Conservation (phyloP, 1,140 invertebrate genomes). For the Zaprionus tsacasi region DNA sequence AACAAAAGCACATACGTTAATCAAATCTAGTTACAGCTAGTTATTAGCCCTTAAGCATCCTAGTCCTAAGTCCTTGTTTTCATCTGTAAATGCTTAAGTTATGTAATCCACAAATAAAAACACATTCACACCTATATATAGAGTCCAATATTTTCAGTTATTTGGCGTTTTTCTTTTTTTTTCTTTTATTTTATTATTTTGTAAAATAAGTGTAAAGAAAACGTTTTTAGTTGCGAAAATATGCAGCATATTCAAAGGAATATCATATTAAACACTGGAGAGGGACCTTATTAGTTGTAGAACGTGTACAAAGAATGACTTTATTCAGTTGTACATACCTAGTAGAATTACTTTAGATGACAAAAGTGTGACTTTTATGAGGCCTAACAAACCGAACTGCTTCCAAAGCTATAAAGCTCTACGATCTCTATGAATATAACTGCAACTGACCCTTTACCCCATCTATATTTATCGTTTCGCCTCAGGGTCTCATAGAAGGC, state of each 20-base stretch:
- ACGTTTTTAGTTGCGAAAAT: constrained; percentile 25
- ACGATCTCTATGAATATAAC: background rate
- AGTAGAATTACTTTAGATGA: constrained; percentile 30
- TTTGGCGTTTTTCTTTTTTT: constrained; percentile 14
- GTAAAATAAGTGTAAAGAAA: constrained; percentile 38
- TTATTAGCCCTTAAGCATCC: constrained; percentile 28
- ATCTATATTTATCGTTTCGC: background rate
- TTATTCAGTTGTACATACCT: constrained; percentile 51
- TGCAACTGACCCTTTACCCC: background rate
- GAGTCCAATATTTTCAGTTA: constrained; percentile 19
- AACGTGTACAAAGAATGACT: constrained; percentile 45
- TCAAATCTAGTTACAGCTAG: constrained; percentile 45
- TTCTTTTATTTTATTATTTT: constrained; percentile 54
- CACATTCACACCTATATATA: constrained; percentile 51
- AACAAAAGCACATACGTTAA: constrained; percentile 21
- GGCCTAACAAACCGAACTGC: background rate
- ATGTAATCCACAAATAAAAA: constrained; percentile 51
- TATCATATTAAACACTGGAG: constrained; percentile 65
- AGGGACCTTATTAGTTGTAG: constrained; percentile 82
- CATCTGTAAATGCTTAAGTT: constrained; percentile 32
- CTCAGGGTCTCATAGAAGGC: background rate
- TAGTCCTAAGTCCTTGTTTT: constrained; percentile 46
- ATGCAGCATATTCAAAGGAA: constrained; percentile 21
- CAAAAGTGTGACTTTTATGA: constrained; percentile 14
- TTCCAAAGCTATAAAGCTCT: background rate